Conservation (phyloP, 2,797 vertebrate genomes). For the Neosilurus mollespiculum region DNA sequence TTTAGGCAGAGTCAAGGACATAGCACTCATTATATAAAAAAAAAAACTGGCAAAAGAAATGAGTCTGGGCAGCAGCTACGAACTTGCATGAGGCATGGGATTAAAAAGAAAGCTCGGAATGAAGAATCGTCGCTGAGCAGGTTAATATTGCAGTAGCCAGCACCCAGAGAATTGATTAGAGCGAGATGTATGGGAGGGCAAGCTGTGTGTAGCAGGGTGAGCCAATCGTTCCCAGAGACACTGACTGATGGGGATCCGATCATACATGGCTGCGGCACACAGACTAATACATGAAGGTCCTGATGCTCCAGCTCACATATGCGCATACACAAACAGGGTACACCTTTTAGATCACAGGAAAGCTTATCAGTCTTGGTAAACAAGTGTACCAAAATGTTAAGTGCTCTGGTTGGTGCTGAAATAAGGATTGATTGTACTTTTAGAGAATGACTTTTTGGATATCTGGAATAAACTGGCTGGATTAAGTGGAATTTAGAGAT, state of each 20-base stretch:
- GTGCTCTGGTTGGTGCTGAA: conserved; percentile 21
- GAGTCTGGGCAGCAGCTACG: background rate
- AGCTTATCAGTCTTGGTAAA: conserved; percentile 2
- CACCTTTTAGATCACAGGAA: background rate
- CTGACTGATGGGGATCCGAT: conserved; percentile 43
- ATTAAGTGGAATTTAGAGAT: conserved; percentile 44
- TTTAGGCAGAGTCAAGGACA: background rate
- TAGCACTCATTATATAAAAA: background rate
- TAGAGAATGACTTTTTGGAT: background rate
- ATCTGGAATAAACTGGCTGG: conserved; percentile 34
- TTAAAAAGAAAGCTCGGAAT: conserved; percentile 20
- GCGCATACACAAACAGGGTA: background rate
- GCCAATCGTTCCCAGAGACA: conserved; percentile 33
- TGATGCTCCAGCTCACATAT: background rate
- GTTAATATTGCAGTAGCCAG: conserved; percentile 27
- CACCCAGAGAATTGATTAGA: conserved; percentile 40
- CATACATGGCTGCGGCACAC: conserved; percentile 29
- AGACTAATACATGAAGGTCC: conserved; percentile 9
- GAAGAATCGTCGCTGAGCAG: conserved; percentile 24
- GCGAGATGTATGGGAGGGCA: conserved; percentile 45
- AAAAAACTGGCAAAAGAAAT: background rate
- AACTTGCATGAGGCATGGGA: background rate
- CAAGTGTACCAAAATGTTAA: conserved; percentile 9
- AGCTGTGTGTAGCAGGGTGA: conserved; percentile 32
- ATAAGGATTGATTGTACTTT: conserved; percentile 23